Percentiles rank a stretch among this genome's conserved stretches.
Evolutionary conservation across 2,797 vertebrate genomes (phyloP).

Genomic region (Alauda arvensis): DNA sequence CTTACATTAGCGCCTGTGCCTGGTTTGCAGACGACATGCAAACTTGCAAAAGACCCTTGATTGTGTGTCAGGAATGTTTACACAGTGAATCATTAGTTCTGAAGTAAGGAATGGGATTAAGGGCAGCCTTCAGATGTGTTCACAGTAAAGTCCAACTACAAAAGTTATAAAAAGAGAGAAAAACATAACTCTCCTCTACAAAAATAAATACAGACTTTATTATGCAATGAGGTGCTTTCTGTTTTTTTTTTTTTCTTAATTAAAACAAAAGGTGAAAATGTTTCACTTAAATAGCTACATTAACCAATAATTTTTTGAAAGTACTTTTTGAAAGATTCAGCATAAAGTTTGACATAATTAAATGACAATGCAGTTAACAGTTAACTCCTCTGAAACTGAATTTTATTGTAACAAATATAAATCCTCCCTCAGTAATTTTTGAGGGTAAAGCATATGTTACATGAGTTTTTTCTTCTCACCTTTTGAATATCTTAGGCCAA

Average conservation of each 20-base stretch:
- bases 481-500: not conserved
- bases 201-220: not conserved
- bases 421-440: not conserved
- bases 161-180: not conserved
- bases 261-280: not conserved
- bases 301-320: not conserved
- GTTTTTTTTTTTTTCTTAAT: not conserved
- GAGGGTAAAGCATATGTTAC: not conserved
- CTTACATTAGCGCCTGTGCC: not conserved
- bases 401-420: not conserved
- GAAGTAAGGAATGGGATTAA: not conserved
- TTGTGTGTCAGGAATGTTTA: slow-evolving; percentile 23
- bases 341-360: not conserved
- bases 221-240: not conserved
- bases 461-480: not conserved
- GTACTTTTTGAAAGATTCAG: not conserved
- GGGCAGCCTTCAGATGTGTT: not conserved
- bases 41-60: not conserved
- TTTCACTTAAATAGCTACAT: not conserved
- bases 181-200: not conserved
- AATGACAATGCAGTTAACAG: not conserved
- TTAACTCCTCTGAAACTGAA: not conserved
- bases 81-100: not conserved
- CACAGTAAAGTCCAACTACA: not conserved
- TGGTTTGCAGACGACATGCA: not conserved